Percentiles rank a stretch among this genome's conserved stretches.
Conservation (phyloP, 2,797 vertebrate species). For the Protosalanx chinensis region DNA sequence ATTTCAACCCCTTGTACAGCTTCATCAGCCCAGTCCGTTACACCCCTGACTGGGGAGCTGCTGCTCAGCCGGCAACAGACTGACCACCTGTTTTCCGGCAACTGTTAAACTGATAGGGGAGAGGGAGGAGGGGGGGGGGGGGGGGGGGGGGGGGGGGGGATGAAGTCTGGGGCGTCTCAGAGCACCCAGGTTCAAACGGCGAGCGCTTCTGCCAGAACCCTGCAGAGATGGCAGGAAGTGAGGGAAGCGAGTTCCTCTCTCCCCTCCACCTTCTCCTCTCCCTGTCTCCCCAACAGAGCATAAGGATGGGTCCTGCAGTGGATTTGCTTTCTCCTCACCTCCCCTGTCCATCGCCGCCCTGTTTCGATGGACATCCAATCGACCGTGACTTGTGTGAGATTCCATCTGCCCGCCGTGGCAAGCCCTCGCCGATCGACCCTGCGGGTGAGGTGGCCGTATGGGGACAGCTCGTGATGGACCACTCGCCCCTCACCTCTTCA, state of each 20-base stretch:
- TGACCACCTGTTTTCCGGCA: background rate
- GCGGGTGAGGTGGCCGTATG: background rate
- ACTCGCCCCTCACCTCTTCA: background rate
- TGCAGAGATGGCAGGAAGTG: background rate
- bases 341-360: conserved; percentile 8
- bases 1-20: too few species aligned
- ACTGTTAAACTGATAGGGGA: background rate
- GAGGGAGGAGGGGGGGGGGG: too few species aligned
- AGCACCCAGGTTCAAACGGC: background rate
- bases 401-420: conserved; percentile 4
- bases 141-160: too few species aligned
- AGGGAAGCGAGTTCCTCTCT: background rate
- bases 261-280: background rate
- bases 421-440: background rate
- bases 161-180: too few species aligned
- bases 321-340: background rate
- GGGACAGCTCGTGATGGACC: background rate
- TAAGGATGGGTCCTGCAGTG: background rate
- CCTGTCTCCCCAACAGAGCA: background rate
- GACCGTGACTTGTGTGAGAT: conserved; percentile 29
- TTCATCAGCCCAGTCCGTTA: background rate
- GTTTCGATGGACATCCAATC: conserved; percentile 27
- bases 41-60: background rate
- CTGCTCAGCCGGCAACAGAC: background rate
- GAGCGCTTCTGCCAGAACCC: background rate